Conservation (phyloP, 2,113 vertebrate species). For the Otis tarda region DNA sequence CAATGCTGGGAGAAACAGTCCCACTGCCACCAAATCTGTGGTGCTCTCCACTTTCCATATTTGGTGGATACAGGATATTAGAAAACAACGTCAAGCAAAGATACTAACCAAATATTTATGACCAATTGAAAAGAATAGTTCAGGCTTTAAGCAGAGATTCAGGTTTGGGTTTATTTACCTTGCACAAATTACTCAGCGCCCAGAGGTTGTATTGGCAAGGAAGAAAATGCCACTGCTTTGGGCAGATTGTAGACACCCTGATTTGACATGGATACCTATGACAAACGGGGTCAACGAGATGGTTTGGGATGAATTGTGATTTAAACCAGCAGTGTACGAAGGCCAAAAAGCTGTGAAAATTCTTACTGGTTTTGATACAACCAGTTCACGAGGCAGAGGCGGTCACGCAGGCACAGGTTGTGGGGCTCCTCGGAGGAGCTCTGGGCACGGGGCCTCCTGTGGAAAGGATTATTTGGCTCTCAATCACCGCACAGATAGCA, state of each 20-base stretch:
- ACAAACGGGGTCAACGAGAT: not conserved
- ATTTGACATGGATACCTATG: too few species aligned
- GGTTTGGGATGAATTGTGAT: not conserved
- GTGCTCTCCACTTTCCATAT: not conserved
- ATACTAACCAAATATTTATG: not conserved
- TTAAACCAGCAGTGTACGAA: not conserved
- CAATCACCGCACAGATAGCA: not conserved
- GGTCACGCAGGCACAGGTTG: not conserved
- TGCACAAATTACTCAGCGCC: not conserved
- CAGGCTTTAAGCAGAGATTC: not conserved
- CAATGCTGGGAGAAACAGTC: not conserved
- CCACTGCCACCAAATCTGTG: not conserved
- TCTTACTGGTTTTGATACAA: not conserved
- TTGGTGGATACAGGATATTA: not conserved
- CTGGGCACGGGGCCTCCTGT: not conserved
- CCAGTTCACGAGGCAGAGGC: accelerated
- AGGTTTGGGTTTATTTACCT: not conserved
- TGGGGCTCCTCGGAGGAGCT: accelerated
- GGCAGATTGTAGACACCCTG: not conserved
- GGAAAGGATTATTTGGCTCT: not conserved
- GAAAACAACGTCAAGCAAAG: not conserved
- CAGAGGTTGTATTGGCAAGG: not conserved
- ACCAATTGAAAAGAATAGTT: not conserved
- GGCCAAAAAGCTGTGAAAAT: not conserved
- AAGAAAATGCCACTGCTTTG: not conserved